Conservation (phyloP, 2,797 vertebrate genomes). For the Tachyglossus aculeatus region DNA sequence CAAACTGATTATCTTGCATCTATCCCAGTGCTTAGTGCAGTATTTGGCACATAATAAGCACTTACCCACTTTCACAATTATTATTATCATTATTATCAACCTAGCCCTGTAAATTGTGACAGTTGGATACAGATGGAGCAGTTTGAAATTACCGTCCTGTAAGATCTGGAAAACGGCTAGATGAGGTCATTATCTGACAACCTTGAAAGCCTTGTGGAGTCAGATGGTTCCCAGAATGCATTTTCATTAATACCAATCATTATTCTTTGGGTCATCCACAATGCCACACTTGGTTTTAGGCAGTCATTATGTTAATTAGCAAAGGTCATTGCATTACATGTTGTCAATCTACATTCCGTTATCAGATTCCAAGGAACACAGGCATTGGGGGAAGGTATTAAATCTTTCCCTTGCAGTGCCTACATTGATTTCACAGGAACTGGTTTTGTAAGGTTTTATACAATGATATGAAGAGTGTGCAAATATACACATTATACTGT, state of each 20-base stretch:
- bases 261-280: constrained; percentile 32
- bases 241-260: constrained; percentile 33
- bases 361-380: constrained; percentile 36
- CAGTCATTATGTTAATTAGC: constrained; percentile 31
- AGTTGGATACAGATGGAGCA: not conserved
- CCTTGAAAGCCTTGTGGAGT: constrained; percentile 16
- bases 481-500: not conserved
- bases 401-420: not conserved
- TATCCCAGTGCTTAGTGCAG: too few species aligned
- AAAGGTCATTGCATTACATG: constrained; percentile 38
- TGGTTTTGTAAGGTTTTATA: constrained; percentile 22
- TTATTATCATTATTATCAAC: too few species aligned
- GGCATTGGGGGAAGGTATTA: constrained; percentile 26
- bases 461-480: too few species aligned
- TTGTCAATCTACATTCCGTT: constrained; percentile 23
- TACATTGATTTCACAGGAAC: constrained; percentile 7
- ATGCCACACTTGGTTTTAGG: not conserved
- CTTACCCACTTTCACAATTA: too few species aligned
- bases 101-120: too few species aligned
- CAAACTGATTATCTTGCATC: too few species aligned
- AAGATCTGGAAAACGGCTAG: not conserved
- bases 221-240: not conserved
- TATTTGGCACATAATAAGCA: too few species aligned
- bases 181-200: not conserved
- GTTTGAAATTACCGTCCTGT: constrained; percentile 14